Evolutionary conservation across 2,888 invertebrate genomes (phyloP).

Genomic region (Heliconius aoede): DNA sequence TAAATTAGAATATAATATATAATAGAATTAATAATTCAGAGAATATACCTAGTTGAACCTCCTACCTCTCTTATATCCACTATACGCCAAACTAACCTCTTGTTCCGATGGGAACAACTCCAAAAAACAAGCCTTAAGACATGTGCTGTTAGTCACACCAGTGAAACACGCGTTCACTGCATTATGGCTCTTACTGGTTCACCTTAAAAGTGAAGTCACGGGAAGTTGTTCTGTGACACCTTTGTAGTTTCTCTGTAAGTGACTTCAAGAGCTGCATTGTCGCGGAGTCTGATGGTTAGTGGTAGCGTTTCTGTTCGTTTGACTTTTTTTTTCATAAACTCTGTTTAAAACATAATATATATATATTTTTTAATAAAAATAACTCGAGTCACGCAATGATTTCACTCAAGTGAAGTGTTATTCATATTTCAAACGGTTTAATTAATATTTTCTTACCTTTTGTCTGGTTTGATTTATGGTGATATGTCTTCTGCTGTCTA

Average conservation of each 20-base stretch:
- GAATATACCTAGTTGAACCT: slow-evolving; percentile 18
- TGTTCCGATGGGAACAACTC: slow-evolving; percentile 41
- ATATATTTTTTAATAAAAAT: slow-evolving; percentile 4
- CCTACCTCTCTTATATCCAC: slow-evolving; percentile 30
- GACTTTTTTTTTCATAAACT: slow-evolving; percentile 25
- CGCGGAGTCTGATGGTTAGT: slow-evolving; percentile 37
- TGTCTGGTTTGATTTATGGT: slow-evolving; percentile 6
- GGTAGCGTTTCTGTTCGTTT: slow-evolving; percentile 31
- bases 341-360: slow-evolving; percentile 9
- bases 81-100: slow-evolving; percentile 45
- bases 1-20: too few species aligned
- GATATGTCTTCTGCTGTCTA: background rate
- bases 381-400: slow-evolving; percentile 29
- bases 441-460: slow-evolving; percentile 25
- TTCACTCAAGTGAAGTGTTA: slow-evolving; percentile 29
- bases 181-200: slow-evolving; percentile 28
- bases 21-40: slow-evolving; percentile 35
- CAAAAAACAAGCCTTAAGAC: slow-evolving; percentile 40
- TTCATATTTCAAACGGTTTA: slow-evolving; percentile 14
- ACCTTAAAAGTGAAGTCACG: slow-evolving; percentile 27
- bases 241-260: slow-evolving; percentile 45
- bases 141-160: slow-evolving; percentile 27
- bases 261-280: slow-evolving; percentile 42
- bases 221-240: slow-evolving; percentile 29
- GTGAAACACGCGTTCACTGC: slow-evolving; percentile 15